phyloP scores from a whole-genome alignment of 1,140 invertebrate species.

The Anthonomus grandis region DNA sequence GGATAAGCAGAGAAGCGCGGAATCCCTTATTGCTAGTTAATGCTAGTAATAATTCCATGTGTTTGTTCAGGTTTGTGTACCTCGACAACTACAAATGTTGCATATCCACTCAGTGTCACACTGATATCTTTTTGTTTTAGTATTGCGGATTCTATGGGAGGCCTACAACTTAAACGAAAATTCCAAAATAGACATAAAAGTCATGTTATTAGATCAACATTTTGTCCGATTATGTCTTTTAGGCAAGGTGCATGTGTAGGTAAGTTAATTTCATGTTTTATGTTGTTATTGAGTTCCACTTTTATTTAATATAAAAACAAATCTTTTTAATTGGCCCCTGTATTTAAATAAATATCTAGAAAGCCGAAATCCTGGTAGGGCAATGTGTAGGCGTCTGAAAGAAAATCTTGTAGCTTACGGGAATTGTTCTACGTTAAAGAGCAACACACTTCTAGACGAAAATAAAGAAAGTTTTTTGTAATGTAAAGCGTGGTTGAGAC shows the following conservation, averaged over 20 bases:
- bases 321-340: too few species aligned
- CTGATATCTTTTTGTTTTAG: slow-evolving; percentile 9
- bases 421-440: too few species aligned
- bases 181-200: slow-evolving; percentile 64
- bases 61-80: slow-evolving; percentile 62
- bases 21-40: slow-evolving; percentile 78
- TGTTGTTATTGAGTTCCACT: background rate
- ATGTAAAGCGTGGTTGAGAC: too few species aligned
- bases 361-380: too few species aligned
- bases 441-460: too few species aligned
- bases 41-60: slow-evolving; percentile 71
- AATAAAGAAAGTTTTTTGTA: too few species aligned
- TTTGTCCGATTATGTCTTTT: slow-evolving; percentile 84
- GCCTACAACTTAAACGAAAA: slow-evolving; percentile 60
- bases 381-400: too few species aligned
- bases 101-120: too few species aligned
- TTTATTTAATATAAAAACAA: too few species aligned
- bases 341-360: too few species aligned
- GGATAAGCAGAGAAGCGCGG: slow-evolving; percentile 72
- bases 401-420: too few species aligned
- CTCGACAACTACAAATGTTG: too few species aligned
- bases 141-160: slow-evolving; percentile 58
- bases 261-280: slow-evolving; percentile 48
- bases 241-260: slow-evolving; percentile 73
- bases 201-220: slow-evolving; percentile 68